phyloP scores from a whole-genome alignment of 2,113 vertebrate species.

The Mixornis gularis region DNA sequence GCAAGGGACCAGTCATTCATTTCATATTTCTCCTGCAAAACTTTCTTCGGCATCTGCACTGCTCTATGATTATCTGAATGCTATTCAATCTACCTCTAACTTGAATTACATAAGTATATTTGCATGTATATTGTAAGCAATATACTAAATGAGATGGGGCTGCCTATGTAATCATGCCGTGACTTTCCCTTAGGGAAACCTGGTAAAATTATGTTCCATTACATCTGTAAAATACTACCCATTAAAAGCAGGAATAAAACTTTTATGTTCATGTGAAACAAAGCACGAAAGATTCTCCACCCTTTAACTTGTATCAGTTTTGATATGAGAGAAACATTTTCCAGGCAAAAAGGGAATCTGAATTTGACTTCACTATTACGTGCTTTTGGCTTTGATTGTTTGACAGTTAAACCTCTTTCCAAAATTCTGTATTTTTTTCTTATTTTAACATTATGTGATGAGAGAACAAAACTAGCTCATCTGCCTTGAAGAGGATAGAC shows the following conservation, averaged over 20 bases:
- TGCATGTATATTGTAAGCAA: constrained; percentile 29
- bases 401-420: background rate
- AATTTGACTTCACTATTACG: constrained; percentile 21
- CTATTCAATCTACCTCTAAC: constrained; percentile 12
- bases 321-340: constrained; percentile 40
- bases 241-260: constrained; percentile 66
- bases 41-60: background rate
- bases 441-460: background rate
- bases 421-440: background rate
- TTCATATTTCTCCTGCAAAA: background rate
- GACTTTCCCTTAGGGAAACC: constrained; percentile 49
- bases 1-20: background rate
- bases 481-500: background rate
- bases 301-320: constrained; percentile 41
- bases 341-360: constrained; percentile 1
- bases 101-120: background rate
- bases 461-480: background rate
- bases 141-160: constrained; percentile 34
- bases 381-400: background rate
- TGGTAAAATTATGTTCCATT: constrained; percentile 65
- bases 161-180: constrained; percentile 25
- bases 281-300: constrained; percentile 44
- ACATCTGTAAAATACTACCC: constrained; percentile 58
- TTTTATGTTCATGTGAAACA: constrained; percentile 58
- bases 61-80: background rate